Evolutionary conservation across 2,888 invertebrate genomes (phyloP), one percentile per base, ranked within the genome.

Genomic region (Criorhina ranunculi): DNA sequence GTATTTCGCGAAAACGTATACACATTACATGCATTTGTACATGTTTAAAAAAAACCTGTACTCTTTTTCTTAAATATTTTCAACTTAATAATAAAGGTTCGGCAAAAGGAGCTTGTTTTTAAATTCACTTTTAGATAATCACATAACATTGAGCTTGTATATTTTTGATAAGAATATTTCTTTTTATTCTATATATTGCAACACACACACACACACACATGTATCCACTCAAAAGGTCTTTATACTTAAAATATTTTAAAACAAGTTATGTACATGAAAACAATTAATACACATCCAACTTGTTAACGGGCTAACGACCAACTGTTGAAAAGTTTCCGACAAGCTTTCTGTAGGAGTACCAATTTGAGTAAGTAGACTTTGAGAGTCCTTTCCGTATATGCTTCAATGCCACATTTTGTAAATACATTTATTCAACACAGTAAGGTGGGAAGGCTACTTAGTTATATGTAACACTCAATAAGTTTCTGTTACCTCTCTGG

Each of bases 281-380:
- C 72, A 51, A 72, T 59, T 57, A 66, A 8, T 19, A 62, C 62
- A 64, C 75, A 73, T 77, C 86, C 76, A 79, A 86, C 76, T 82
- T 59, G 64, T 62, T 57, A 79, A 79, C 77, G 80, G 77, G 86
- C 83, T 86, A 76, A 67, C 91, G 73, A 92, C 88, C 76, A 92
- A 89, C 87, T 91, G 91, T 86, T 91, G 91, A 72, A 89, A 90
- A 87, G 91, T 92, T 70, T 59, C 66, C 70, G 64, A 51, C 35
- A 75, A 81, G 75, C 75, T 75, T 64, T 75, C 15, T 9, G 7
- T 12, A 40, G 35, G 17, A 51, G 57, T 31, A 60, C 6, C 2
- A 42, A 24, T 29, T 44, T 17, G 33, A 7, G 33, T 55, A 31
- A 37, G 55, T 35, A 59, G 35, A 67, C 44, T 37, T 62, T 31